Evolutionary conservation across 2,113 vertebrate genomes (phyloP).

Genomic region (Campylomormyrus tamandua): DNA sequence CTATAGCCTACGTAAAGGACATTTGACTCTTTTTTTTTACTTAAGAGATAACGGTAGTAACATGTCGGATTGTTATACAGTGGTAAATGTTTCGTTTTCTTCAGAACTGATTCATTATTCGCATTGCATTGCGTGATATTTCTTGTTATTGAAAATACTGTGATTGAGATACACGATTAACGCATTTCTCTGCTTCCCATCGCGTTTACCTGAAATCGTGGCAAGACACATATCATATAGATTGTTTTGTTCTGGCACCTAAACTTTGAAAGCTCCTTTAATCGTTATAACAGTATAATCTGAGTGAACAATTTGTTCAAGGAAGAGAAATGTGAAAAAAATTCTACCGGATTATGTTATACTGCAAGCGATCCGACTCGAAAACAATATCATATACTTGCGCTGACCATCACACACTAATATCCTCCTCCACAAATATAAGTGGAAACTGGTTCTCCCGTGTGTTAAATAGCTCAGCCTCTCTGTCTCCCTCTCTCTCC

Average conservation of each 20-base stretch:
- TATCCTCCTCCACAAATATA: neutral
- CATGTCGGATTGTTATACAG: neutral
- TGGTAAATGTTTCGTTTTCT: neutral
- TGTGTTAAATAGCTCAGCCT: neutral
- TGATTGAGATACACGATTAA: neutral
- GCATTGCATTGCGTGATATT: neutral
- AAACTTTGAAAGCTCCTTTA: neutral
- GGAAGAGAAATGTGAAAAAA: neutral
- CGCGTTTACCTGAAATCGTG: neutral
- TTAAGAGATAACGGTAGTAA: neutral
- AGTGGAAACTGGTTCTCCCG: neutral
- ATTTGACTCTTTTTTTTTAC: neutral
- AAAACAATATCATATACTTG: neutral
- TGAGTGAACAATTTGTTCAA: neutral
- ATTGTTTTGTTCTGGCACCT: neutral
- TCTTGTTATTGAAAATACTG: neutral
- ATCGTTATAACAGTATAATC: neutral
- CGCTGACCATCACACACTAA: neutral
- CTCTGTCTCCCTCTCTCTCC: neutral
- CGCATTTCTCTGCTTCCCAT: neutral
- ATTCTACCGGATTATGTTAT: neutral
- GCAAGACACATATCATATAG: neutral
- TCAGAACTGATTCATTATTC: neutral
- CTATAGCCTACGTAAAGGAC: too few species aligned
- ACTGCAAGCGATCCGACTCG: neutral